A percentile compares a stretch with the other conserved stretches of the same genome.
Evolutionary conservation across 2,888 invertebrate genomes (phyloP).

Genomic region (Nowickia ferox): DNA sequence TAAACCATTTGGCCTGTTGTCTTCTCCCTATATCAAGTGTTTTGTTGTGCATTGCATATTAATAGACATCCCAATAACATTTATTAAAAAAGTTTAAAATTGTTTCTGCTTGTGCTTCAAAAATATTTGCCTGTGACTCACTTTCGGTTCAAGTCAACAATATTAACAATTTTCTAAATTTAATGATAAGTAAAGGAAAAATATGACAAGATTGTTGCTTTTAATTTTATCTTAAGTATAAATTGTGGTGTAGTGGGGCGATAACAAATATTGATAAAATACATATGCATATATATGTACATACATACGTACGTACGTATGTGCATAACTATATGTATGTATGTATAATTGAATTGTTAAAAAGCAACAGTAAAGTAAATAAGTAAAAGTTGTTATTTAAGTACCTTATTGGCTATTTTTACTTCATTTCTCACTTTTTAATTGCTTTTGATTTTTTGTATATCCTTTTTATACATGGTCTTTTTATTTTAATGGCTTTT

Average conservation of each 20-base stretch:
- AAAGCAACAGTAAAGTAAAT: slow-evolving; percentile 22
- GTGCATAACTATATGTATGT: neutral
- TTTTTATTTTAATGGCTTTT: neutral
- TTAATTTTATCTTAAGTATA: slow-evolving; percentile 16
- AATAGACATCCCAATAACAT: slow-evolving; percentile 2
- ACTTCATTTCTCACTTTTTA: neutral
- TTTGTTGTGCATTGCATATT: slow-evolving; percentile 30
- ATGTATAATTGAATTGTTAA: slow-evolving; percentile 2
- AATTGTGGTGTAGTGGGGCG: neutral
- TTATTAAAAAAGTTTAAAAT: slow-evolving; percentile 19
- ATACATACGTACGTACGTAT: too few species aligned
- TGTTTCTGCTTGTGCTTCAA: slow-evolving; percentile 48
- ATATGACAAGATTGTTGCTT: slow-evolving; percentile 8
- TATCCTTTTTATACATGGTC: slow-evolving; percentile 35
- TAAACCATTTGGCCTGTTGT: neutral
- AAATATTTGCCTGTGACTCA: slow-evolving; percentile 71
- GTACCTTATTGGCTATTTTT: neutral
- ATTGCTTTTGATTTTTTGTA: neutral
- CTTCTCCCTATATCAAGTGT: neutral
- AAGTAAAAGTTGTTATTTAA: neutral
- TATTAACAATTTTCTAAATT: slow-evolving; percentile 51
- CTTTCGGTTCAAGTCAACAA: slow-evolving; percentile 36
- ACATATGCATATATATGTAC: neutral
- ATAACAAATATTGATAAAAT: slow-evolving; percentile 11
- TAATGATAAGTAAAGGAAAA: slow-evolving; percentile 37